These are phyloP conservation scores for Iguana delicatissima DNA, from an alignment of 2,797 vertebrate species.

Conservation along the genomic window DNA sequence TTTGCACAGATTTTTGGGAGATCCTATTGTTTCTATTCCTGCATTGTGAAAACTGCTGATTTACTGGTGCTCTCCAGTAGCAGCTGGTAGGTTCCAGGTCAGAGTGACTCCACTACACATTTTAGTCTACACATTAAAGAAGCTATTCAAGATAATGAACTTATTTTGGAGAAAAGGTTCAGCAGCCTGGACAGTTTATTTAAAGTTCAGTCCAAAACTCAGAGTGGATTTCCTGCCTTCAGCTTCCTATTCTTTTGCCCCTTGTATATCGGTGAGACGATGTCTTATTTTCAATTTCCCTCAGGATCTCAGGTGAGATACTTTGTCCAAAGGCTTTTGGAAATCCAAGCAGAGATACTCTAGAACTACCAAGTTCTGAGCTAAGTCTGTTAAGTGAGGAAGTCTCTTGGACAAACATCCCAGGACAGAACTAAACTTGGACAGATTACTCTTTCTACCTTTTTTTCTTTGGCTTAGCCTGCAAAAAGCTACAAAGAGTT, in stretches of 20 bases:
- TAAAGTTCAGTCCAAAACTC: no score
- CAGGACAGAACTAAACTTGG: neutral
- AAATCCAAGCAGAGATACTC: neutral
- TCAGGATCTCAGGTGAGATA: neutral
- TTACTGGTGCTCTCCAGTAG: no score
- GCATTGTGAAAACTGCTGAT: neutral
- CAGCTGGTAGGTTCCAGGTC: no score
- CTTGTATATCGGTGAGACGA: neutral
- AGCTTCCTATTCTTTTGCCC: neutral
- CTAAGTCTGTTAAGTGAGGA: neutral
- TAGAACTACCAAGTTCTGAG: neutral
- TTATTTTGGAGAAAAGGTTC: no score
- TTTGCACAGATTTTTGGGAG: neutral
- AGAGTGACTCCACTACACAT: no score
- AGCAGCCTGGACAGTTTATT: no score
- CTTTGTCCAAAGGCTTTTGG: neutral
- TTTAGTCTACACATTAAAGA: no score
- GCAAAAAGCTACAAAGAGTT: neutral
- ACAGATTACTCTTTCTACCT: neutral
- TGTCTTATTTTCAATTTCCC: neutral
- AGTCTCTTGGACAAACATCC: neutral
- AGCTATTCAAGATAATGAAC: no score
- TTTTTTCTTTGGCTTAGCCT: rapidly evolving
- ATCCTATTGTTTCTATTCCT: neutral
- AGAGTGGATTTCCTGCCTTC: neutral